These are phyloP conservation scores for Mugil cephalus DNA, from an alignment of 2,113 vertebrate species.

Conservation along the genomic window DNA sequence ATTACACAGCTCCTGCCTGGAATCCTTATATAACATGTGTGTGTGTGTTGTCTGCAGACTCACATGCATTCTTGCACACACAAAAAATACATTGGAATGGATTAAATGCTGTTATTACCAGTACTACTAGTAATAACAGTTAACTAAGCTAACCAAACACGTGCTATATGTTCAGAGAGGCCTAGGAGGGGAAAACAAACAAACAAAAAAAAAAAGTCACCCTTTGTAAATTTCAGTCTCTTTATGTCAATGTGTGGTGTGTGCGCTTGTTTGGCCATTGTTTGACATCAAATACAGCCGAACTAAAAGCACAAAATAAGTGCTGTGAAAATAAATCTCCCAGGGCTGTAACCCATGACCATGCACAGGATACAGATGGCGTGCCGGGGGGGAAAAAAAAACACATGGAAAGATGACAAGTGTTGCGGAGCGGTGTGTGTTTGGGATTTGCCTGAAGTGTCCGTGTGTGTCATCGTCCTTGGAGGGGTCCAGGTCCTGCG, in stretches of 20 bases:
- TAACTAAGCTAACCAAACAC: too few relatives aligned
- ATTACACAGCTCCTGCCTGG: slow-evolving; percentile 58
- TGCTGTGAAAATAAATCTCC: slow-evolving; percentile 68
- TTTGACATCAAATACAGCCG: slow-evolving; percentile 67
- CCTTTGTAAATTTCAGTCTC: slow-evolving; percentile 9
- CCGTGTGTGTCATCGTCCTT: slow-evolving; percentile 83
- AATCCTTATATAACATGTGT: slow-evolving; percentile 72
- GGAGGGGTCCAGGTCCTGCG: slow-evolving; percentile 79
- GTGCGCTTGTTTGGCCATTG: slow-evolving; percentile 46
- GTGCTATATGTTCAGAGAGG: neutral
- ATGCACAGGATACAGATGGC: slow-evolving; percentile 72
- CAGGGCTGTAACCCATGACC: slow-evolving; percentile 57
- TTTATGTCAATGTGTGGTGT: slow-evolving; percentile 26
- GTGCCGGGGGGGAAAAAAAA: slow-evolving; percentile 1
- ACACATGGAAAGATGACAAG: slow-evolving; percentile 16
- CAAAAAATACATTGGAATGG: neutral
- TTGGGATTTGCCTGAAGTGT: slow-evolving; percentile 81
- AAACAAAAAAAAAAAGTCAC: neutral
- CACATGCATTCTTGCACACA: neutral
- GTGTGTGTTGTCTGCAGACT: neutral
- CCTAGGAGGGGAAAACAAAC: neutral
- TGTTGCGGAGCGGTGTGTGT: slow-evolving; percentile 24
- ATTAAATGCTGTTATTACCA: slow-evolving; percentile 10
- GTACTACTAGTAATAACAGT: too few relatives aligned
- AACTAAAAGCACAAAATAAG: slow-evolving; percentile 63